Evolutionary conservation across 2,888 invertebrate species (phyloP), one percentile per base, ranked within the genome.

Genomic region (Rotaria magnacalcarata): DNA sequence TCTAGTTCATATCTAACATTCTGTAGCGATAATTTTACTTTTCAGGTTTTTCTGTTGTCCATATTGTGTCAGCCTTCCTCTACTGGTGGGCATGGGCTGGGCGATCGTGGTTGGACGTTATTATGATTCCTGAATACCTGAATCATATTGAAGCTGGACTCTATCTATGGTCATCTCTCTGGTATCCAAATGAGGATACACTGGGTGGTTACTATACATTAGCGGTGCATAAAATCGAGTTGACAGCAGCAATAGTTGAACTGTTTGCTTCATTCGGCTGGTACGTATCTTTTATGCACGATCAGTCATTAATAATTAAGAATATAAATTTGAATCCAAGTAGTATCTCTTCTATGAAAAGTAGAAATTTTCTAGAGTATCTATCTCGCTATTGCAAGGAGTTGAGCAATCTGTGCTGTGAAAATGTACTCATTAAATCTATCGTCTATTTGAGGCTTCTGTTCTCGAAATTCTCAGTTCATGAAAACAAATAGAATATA

Each of bases 51-150:
- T 0, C 52, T 4, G 16, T 52, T 16, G 52, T 52, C 16, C 80
- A 80, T 47, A 0, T 80, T n/a, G 24, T 80, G 1, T 80, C 80
- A n/a, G 80, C 80, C 4, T 80, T 80, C n/a, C 47, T 80, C 11
- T 80, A 80, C n/a, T 80, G 47, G 47, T 80, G 80, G 80, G 21
- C 80, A n/a, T 80, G 80, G 80, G n/a, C 10, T 11, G 80, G 14
- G 47, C 80, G 47, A n/a, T 47, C 80, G 11, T 80, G 80, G 43
- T n/a, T 47, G 8, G 80, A 80, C n/a, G 11, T 80, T n/a, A 80
- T 80, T 4, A 80, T 80, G 80, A 80, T 80, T 11, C 80, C 80
- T 24, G 80, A 80, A n/a, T 80, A 80, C 47, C n/a, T 80, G 14
- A 80, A 80, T 47, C 80, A 80, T 47, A 80, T 80, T 2, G 80